Percentiles rank a stretch among this genome's conserved stretches.
These are phyloP conservation scores for Hypotaenidia okinawae DNA, from an alignment of 2,797 vertebrate genomes.

Conservation along the genomic window DNA sequence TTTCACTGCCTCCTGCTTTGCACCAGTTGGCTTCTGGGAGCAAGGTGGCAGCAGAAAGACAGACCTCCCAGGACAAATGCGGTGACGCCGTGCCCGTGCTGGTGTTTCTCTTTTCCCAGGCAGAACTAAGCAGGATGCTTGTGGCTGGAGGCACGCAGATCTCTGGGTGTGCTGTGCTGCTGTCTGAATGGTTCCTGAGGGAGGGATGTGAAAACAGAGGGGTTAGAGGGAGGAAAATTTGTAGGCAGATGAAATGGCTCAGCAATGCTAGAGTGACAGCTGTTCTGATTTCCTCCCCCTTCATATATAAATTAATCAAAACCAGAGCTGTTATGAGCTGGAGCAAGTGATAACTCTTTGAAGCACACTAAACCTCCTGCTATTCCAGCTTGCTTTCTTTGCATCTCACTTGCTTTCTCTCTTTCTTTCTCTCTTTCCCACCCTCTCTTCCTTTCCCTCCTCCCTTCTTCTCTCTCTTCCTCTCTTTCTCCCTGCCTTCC, in stretches of 20 bases:
- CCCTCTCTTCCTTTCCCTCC: too few relatives aligned
- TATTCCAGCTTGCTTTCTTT: not conserved
- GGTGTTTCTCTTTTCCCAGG: not conserved
- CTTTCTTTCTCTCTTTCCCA: rapidly evolving
- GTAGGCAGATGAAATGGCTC: not conserved
- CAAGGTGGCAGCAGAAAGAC: not conserved
- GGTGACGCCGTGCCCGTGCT: rapidly evolving
- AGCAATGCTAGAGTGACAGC: not conserved
- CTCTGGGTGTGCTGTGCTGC: not conserved
- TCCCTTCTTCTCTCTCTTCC: too few relatives aligned
- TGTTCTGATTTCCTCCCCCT: not conserved
- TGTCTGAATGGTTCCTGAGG: not conserved
- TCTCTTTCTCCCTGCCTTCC: too few relatives aligned
- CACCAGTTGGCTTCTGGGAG: not conserved
- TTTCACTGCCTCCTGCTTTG: not conserved
- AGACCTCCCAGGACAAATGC: not conserved
- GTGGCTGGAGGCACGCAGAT: not conserved
- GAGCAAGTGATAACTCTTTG: not conserved
- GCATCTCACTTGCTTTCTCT: too few relatives aligned
- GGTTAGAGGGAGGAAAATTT: not conserved
- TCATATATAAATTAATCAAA: not conserved
- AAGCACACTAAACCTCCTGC: not conserved
- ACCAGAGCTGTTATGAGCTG: not conserved
- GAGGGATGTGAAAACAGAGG: not conserved
- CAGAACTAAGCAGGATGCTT: not conserved